Percentiles rank a stretch among this genome's conserved stretches.
These are phyloP conservation scores for Morelia viridis DNA, from an alignment of 2,797 vertebrate species.

Conservation along the genomic window DNA sequence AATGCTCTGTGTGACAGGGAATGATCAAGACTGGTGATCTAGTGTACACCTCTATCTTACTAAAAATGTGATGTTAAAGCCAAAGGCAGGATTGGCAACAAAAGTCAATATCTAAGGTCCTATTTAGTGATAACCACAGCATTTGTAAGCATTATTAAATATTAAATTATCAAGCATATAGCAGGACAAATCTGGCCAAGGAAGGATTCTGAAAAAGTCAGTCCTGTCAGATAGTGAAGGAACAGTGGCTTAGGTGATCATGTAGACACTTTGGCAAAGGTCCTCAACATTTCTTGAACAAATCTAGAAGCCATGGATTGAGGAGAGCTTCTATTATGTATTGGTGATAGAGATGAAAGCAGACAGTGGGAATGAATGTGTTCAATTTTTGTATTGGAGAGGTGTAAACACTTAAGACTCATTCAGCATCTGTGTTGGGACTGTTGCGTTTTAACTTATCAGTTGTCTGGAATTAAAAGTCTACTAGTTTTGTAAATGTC, in stretches of 20 bases:
- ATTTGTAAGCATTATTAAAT: too few species aligned
- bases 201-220: too few species aligned
- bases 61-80: background rate
- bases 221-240: too few species aligned
- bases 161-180: too few species aligned
- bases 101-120: background rate
- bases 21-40: background rate
- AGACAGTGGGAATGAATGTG: background rate
- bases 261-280: too few species aligned
- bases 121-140: background rate
- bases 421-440: background rate
- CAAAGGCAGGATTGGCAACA: background rate
- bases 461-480: background rate
- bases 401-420: background rate
- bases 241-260: too few species aligned
- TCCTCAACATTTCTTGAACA: too few species aligned
- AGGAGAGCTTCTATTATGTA: background rate
- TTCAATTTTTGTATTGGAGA: background rate
- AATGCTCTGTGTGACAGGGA: background rate
- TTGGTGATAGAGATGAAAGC: background rate
- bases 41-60: background rate
- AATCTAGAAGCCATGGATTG: too few species aligned
- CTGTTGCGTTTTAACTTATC: background rate
- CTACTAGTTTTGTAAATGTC: background rate
- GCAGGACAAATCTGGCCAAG: too few species aligned